Conservation (phyloP, 1,140 invertebrate species). For the Caenorhabditis tropicalis region DNA sequence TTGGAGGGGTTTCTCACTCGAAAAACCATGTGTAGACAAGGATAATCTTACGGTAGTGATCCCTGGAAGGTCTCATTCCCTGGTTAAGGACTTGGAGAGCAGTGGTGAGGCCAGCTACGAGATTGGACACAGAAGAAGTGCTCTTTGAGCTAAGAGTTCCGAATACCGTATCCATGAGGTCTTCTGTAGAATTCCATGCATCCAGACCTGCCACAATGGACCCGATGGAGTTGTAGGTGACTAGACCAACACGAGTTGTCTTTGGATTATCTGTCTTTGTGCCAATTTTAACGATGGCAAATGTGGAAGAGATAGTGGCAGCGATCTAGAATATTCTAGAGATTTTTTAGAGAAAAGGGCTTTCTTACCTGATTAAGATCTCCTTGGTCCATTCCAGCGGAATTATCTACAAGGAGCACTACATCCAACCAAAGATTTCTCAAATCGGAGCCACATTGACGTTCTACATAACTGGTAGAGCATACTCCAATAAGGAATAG, state of each 20-base stretch:
- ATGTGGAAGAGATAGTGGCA: neutral
- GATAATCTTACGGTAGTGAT: too few relatives aligned
- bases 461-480: neutral
- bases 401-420: neutral
- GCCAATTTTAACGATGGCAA: neutral
- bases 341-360: too few relatives aligned
- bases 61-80: too few relatives aligned
- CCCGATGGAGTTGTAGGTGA: neutral
- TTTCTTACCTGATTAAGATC: neutral
- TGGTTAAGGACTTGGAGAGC: neutral
- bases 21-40: too few relatives aligned
- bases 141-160: too few relatives aligned
- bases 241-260: neutral
- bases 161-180: too few relatives aligned
- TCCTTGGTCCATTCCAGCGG: neutral
- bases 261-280: neutral
- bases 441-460: neutral
- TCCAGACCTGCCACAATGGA: neutral
- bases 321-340: too few relatives aligned
- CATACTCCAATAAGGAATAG: too few relatives aligned
- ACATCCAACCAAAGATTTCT: neutral
- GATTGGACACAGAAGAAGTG: neutral
- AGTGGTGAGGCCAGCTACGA: neutral
- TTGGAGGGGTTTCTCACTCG: too few relatives aligned
- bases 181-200: too few relatives aligned